Percentiles rank a stretch among this genome's conserved stretches.
Evolutionary conservation across 2,888 invertebrate species (phyloP).

Genomic region (Sacculina carcini): DNA sequence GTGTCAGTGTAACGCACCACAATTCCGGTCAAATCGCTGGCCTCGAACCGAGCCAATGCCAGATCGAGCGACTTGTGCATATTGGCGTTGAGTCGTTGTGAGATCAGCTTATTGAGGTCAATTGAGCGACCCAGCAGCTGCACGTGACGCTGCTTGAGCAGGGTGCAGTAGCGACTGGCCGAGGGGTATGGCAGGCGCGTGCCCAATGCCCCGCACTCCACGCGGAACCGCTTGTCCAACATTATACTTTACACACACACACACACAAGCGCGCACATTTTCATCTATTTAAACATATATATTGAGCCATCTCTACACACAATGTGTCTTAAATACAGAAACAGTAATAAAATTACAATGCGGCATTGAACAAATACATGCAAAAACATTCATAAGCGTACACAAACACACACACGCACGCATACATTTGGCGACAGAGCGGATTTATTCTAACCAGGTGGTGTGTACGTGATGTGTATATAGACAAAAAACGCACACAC

Average conservation of each 20-base stretch:
- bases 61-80: slow-evolving; percentile 84
- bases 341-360: too few relatives aligned
- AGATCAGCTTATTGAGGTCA: slow-evolving; percentile 70
- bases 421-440: too few relatives aligned
- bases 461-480: too few relatives aligned
- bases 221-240: slow-evolving; percentile 84
- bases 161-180: slow-evolving; percentile 71
- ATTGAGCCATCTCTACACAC: too few relatives aligned
- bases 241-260: slow-evolving; percentile 39
- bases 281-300: background rate
- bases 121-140: slow-evolving; percentile 83
- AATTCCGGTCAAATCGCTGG: slow-evolving; percentile 82
- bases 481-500: too few relatives aligned
- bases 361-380: too few relatives aligned
- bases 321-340: too few relatives aligned
- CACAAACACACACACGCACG: too few relatives aligned
- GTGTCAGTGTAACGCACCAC: slow-evolving; percentile 33
- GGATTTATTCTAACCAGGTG: too few relatives aligned
- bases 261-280: background rate
- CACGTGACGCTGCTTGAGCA: slow-evolving; percentile 81
- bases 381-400: too few relatives aligned
- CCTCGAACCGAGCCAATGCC: slow-evolving; percentile 88
- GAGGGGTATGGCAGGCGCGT: slow-evolving; percentile 60
- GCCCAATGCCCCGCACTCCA: slow-evolving; percentile 71
- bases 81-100: slow-evolving; percentile 83